phyloP scores from a whole-genome alignment of 2,888 invertebrate species.

The Xylota segnis region DNA sequence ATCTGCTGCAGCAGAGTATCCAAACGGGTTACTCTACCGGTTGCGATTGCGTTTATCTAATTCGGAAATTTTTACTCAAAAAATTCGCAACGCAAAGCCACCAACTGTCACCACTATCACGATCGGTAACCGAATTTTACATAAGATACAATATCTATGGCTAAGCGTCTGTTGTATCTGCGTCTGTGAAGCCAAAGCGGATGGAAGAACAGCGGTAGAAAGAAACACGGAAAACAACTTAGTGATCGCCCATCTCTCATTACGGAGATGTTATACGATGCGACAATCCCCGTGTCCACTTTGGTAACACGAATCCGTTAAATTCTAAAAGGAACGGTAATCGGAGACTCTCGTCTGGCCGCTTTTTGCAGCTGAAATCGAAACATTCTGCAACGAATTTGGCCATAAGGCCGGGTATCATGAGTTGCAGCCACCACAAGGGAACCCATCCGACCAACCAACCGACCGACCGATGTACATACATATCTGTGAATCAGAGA shows the following conservation, averaged over 20 bases:
- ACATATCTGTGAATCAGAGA: background rate
- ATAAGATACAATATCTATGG: constrained; percentile 26
- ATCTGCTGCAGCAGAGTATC: constrained; percentile 23
- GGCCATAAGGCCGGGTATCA: background rate
- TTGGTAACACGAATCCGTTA: constrained; percentile 30
- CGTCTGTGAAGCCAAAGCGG: constrained; percentile 11
- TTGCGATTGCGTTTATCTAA: constrained; percentile 60
- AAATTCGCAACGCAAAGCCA: constrained; percentile 7
- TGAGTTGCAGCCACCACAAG: constrained; percentile 2
- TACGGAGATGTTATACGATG: constrained; percentile 53
- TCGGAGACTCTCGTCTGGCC: constrained; percentile 26
- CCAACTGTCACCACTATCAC: constrained; percentile 8
- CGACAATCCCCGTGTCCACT: constrained; percentile 25
- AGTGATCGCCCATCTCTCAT: constrained; percentile 32
- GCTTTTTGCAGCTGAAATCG: constrained; percentile 24
- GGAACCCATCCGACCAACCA: no score
- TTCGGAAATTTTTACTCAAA: constrained; percentile 58
- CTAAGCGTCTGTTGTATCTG: background rate
- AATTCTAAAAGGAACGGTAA: constrained; percentile 42
- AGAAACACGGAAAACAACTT: constrained; percentile 23
- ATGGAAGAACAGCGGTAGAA: background rate
- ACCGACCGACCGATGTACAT: background rate
- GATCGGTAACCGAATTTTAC: constrained; percentile 51
- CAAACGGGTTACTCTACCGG: constrained; percentile 38
- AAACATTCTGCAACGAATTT: constrained; percentile 30